Evolutionary conservation across 1,140 invertebrate species (phyloP), one percentile per base, ranked within the genome.

Genomic region (Meloidogyne exigua): DNA sequence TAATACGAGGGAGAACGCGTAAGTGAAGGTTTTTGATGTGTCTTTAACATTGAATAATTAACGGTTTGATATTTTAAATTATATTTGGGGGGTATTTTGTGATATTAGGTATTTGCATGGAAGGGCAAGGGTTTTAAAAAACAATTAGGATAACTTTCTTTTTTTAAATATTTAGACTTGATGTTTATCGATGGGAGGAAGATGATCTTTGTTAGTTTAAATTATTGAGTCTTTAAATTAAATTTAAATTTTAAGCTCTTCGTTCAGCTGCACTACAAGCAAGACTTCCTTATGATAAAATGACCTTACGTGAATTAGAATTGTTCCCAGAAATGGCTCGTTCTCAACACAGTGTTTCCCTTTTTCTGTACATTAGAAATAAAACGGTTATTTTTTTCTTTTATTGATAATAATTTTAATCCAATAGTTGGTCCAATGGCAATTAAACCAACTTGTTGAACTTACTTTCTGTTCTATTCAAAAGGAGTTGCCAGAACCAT

Each of bases 381-480:
- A 89, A 76, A 87, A 89, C 80, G 88, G 88, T 84, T 21, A 10
- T 69, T 75, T 23, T 39, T 11, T 76, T 5, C 21, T 21, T 69
- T 80, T 11, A 66, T 21, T 57, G 10, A 39, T 62, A 36, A 15
- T 28, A n/a, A 10, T 44, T 9, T n/a, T 81, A 10, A 36, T 57
- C 72, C 88, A 89, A 81, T 82, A 92, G 89, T 89, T 98, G n/a
- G 94, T 97, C 89, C 90, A 96, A 83, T 98, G 96, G 96, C 90
- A 98, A 68, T 94, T 96, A 85, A 95, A 97, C 90, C 94, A 95
- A 0, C 95, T 95, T 84, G 91, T 93, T 80, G 94, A 99, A 85
- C 89, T 98, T 12, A 92, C 92, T 26, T 90, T 80, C 1, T 77
- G 75, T 26, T 68, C 63, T 15, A 76, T 87, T 21, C 66, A 79